Evolutionary conservation across 2,888 invertebrate genomes (phyloP).

Genomic region (Erannis defoliaria): DNA sequence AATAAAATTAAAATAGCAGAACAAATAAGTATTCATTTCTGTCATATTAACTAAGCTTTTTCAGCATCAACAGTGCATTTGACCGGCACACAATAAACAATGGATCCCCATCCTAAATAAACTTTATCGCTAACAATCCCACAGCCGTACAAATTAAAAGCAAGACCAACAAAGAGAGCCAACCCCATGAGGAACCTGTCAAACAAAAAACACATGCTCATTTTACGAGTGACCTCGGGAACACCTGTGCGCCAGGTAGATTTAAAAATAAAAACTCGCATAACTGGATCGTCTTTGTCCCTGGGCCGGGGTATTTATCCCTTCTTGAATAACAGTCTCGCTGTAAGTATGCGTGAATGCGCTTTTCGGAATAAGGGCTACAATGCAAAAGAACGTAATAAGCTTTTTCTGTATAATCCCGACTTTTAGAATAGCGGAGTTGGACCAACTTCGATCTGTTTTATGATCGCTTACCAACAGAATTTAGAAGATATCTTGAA

Average conservation of each 20-base stretch:
- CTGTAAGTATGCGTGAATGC: constrained; percentile 9
- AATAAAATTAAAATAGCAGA: not conserved
- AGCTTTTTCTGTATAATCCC: not conserved
- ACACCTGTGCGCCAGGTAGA: constrained; percentile 65
- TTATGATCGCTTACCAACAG: not conserved
- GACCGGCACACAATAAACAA: constrained; percentile 15
- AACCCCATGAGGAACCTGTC: constrained; percentile 29
- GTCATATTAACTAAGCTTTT: not conserved
- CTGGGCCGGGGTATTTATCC: constrained; percentile 45
- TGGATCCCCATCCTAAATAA: constrained; percentile 22
- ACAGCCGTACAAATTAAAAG: constrained; percentile 28
- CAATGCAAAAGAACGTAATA: not conserved
- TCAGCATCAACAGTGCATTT: constrained; percentile 9
- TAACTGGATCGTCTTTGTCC: constrained; percentile 54
- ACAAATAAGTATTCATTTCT: not conserved
- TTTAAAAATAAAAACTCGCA: constrained; percentile 56
- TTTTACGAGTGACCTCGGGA: constrained; percentile 46
- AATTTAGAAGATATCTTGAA: not conserved
- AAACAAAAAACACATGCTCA: constrained; percentile 42
- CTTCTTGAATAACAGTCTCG: constrained; percentile 14
- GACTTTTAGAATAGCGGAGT: too few relatives aligned
- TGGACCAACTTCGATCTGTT: too few relatives aligned
- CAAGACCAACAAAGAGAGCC: constrained; percentile 21
- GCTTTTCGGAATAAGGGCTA: constrained; percentile 9
- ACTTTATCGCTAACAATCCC: constrained; percentile 9